phyloP scores from a whole-genome alignment of 2,113 vertebrate species.

The Labrus mixtus region DNA sequence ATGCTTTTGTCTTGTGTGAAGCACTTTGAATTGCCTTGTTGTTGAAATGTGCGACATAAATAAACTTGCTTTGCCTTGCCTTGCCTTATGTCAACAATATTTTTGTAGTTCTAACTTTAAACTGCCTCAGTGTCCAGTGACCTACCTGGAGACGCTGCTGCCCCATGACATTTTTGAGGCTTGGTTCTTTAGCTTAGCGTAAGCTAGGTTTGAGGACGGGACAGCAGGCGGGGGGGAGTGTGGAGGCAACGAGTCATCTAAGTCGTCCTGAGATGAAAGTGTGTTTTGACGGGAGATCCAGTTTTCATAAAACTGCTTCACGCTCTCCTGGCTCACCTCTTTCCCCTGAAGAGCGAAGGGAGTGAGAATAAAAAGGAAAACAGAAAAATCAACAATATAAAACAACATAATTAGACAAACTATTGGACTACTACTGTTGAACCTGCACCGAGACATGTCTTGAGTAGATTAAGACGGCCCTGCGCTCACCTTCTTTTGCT shows the following conservation, averaged over 20 bases:
- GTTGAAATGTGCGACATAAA: too few species aligned
- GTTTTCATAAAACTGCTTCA: conserved; percentile 77
- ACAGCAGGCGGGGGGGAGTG: conserved; percentile 25
- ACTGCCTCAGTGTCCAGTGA: neutral
- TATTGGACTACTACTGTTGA: too few species aligned
- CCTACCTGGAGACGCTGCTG: conserved; percentile 85
- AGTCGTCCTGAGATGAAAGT: conserved; percentile 46
- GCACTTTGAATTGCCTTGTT: too few species aligned
- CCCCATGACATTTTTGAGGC: conserved; percentile 76
- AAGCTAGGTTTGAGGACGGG: conserved; percentile 40
- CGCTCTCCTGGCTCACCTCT: conserved; percentile 80
- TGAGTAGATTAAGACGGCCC: too few species aligned
- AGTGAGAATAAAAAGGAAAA: neutral
- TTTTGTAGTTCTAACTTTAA: neutral
- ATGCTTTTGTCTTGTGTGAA: too few species aligned
- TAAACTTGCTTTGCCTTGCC: too few species aligned
- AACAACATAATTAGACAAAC: too few species aligned
- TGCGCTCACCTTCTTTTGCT: conserved; percentile 78
- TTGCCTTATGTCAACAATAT: neutral
- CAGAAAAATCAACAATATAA: fast-evolving
- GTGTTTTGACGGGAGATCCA: conserved; percentile 76
- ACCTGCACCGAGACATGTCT: too few species aligned
- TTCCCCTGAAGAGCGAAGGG: conserved; percentile 72
- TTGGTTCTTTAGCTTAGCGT: conserved; percentile 64
- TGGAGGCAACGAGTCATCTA: conserved; percentile 21